Evolutionary conservation across 2,888 invertebrate genomes (phyloP).

Genomic region (Drosophila lutescens): DNA sequence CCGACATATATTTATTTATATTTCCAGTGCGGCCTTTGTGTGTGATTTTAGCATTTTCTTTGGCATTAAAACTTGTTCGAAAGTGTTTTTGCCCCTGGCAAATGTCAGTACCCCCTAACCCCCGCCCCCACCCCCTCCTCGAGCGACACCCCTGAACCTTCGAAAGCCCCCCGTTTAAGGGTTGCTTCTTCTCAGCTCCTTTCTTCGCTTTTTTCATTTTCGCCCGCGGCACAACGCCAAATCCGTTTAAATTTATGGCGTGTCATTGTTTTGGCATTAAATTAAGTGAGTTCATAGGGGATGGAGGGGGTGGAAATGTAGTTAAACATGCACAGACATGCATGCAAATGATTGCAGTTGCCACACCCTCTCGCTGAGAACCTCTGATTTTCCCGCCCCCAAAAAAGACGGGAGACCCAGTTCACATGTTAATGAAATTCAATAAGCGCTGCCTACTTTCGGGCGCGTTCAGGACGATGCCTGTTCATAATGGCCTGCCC

Average conservation of each 20-base stretch:
- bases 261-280: slow-evolving; percentile 80
- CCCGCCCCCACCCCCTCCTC: neutral
- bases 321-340: slow-evolving; percentile 72
- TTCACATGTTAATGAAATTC: slow-evolving; percentile 66
- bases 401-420: slow-evolving; percentile 6
- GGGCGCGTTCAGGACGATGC: slow-evolving; percentile 36
- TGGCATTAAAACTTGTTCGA: slow-evolving; percentile 26
- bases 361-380: slow-evolving; percentile 1
- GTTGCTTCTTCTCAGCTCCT: slow-evolving; percentile 14
- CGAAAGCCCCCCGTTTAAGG: slow-evolving; percentile 1
- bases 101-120: slow-evolving; percentile 8
- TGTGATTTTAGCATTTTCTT: slow-evolving; percentile 29
- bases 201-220: slow-evolving; percentile 4
- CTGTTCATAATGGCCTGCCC: slow-evolving; percentile 53
- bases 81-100: slow-evolving; percentile 7
- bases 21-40: neutral
- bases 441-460: slow-evolving; percentile 64
- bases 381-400: slow-evolving; percentile 3
- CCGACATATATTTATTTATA: neutral
- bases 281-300: slow-evolving; percentile 72
- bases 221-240: slow-evolving; percentile 67
- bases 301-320: slow-evolving; percentile 48
- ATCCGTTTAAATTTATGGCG: slow-evolving; percentile 80
- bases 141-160: slow-evolving; percentile 3
- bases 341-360: slow-evolving; percentile 70